Base-by-base conservation (phyloP, 2,113 vertebrate genomes). In the Lycaon pictus region DNA sequence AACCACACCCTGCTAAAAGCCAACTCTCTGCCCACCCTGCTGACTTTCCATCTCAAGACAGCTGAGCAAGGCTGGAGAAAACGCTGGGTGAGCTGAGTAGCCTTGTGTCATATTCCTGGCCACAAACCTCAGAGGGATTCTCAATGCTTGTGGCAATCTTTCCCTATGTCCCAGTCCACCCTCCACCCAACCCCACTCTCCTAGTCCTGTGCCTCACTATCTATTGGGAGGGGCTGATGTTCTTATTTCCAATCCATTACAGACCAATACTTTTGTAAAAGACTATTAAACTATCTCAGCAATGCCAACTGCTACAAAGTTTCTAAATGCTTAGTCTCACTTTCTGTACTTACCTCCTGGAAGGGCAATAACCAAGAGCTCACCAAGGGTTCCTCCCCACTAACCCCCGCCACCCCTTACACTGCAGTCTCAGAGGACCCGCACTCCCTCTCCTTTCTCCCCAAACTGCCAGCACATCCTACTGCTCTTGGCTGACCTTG, bases 181-280 rank as follows among this genome's bases (percentile, higher is more conserved):
- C 43, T 22, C 37, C 43, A 43, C 90, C 63, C 65, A n/a, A 32
- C 65, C 56, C 51, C 27, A 43, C n/a, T 67, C 71, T 29, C 62
- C 77, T 53, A 65, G 25, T 16, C 58, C 51, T 11, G 10, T 5
- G 25, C 65, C 62, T 71, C 79, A 72, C 17, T 22, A 11, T 37
- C 69, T 80, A 11, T 35, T 81, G 43, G 55, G 53, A 88, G 53
- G 58, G 60, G 32, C 51, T 20, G 37, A 48, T 12, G 35, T 58
- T 80, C 69, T 89, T 56, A 65, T 72, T 90, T 85, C 29, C 12
- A 89, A 65, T 7, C 55, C 35, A 48, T 13, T 35, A 37, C 3
- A 92, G 77, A 71, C 77, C 43, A 48, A 27, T 55, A 48, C 10
- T 72, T 69, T 15, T 62, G 16, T 48, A 29, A 84, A 88, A 95